Conservation (phyloP, 2,113 vertebrate species). For the Psettodes erumei region DNA sequence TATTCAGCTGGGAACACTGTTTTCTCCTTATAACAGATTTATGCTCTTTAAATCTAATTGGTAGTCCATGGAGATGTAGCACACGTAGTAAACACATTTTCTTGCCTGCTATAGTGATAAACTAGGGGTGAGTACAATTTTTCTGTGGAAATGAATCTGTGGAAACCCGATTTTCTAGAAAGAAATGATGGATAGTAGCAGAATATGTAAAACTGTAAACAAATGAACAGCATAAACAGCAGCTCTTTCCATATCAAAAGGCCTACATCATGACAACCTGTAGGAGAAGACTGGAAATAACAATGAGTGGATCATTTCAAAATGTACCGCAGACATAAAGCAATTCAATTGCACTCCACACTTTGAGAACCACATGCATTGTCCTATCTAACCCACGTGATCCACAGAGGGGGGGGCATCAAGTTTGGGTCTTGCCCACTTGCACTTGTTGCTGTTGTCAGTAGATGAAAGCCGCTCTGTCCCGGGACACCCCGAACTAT, state of each 20-base stretch:
- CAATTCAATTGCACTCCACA: neutral
- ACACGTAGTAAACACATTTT: conserved; percentile 33
- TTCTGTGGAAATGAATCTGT: neutral
- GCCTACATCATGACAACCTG: neutral
- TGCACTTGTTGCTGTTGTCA: conserved; percentile 26
- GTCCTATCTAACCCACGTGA: no score
- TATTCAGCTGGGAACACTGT: conserved; percentile 54
- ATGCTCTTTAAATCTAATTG: conserved; percentile 69
- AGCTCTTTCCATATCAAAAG: neutral
- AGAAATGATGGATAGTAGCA: neutral
- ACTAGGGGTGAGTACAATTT: conserved; percentile 7
- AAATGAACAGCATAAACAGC: neutral
- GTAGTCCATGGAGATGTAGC: conserved; percentile 62
- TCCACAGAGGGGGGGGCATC: neutral
- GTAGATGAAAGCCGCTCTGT: neutral
- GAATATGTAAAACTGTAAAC: neutral
- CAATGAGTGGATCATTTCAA: neutral
- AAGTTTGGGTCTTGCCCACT: conserved; percentile 36
- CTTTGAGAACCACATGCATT: no score
- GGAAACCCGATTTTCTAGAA: neutral
- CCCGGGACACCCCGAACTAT: conserved; percentile 5
- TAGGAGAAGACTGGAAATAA: neutral
- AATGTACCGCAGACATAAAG: neutral
- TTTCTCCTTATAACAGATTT: conserved; percentile 72
- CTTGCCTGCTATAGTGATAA: conserved; percentile 7